phyloP scores from a whole-genome alignment of 2,888 invertebrate genomes.

The Agriopis aurantiaria region DNA sequence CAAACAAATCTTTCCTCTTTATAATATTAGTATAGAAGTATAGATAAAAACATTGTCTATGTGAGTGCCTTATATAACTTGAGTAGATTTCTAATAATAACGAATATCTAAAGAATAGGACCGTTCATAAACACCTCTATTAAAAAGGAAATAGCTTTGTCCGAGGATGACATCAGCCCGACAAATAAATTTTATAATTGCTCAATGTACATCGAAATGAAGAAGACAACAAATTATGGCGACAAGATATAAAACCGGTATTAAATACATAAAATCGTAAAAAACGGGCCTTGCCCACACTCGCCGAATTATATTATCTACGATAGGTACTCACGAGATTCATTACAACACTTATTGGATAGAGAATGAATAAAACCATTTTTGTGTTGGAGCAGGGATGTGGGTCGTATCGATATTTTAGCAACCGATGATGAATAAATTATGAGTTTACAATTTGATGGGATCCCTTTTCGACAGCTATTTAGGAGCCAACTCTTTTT shows the following conservation, averaged over 20 bases:
- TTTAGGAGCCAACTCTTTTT: too few relatives aligned
- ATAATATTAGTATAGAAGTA: too few relatives aligned
- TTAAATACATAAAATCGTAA: constrained; percentile 72
- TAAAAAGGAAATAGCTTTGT: constrained; percentile 42
- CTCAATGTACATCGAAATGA: constrained; percentile 45
- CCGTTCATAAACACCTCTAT: constrained; percentile 39
- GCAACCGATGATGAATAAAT: too few relatives aligned
- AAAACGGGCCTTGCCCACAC: constrained; percentile 79
- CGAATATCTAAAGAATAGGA: constrained; percentile 30
- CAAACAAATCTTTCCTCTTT: too few relatives aligned
- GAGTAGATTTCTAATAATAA: constrained; percentile 15
- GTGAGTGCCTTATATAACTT: constrained; percentile 1
- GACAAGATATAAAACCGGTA: constrained; percentile 79
- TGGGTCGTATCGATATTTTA: constrained; percentile 33
- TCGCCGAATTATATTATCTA: constrained; percentile 78
- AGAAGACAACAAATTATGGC: constrained; percentile 60
- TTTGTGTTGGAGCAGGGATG: constrained; percentile 70
- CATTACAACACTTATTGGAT: constrained; percentile 83
- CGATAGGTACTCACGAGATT: constrained; percentile 80
- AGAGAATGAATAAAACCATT: constrained; percentile 81
- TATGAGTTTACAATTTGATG: too few relatives aligned
- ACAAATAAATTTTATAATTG: constrained; percentile 46
- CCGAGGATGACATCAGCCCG: constrained; percentile 43
- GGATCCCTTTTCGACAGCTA: too few relatives aligned
- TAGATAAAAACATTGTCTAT: too few relatives aligned